Percentiles rank a stretch among this genome's conserved stretches.
Evolutionary conservation across 2,113 vertebrate species (phyloP).

Genomic region (Odocoileus virginianus): DNA sequence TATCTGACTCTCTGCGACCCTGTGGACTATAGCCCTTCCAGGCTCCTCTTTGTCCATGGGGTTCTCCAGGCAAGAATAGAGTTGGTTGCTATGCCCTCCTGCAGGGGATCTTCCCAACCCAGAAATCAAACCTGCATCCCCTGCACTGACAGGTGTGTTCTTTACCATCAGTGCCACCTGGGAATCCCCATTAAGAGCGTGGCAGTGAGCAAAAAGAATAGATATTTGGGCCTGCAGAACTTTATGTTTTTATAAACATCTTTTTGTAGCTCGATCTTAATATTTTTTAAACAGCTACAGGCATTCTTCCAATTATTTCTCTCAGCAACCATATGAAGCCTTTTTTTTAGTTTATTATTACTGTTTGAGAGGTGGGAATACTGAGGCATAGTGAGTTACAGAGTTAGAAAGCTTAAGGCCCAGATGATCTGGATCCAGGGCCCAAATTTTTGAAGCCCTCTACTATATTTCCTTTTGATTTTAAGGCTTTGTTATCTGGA

Average conservation of each 20-base stretch:
- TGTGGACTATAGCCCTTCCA: not conserved
- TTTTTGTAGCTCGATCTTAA: not conserved
- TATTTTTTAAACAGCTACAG: not conserved
- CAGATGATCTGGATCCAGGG: not conserved
- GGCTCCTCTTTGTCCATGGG: not conserved
- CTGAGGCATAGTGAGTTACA: not conserved
- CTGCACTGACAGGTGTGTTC: not conserved
- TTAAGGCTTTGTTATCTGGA: not conserved
- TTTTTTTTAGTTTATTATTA: not conserved
- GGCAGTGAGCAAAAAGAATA: not conserved
- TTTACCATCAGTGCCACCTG: not conserved
- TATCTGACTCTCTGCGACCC: not conserved
- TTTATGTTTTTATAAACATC: not conserved
- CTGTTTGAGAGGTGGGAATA: not conserved
- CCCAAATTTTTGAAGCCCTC: not conserved
- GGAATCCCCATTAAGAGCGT: not conserved
- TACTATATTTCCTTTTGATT: not conserved
- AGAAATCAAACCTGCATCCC: accelerated
- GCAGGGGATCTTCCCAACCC: not conserved
- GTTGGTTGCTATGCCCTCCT: not conserved
- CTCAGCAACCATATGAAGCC: not conserved
- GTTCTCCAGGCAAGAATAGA: not conserved
- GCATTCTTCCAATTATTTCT: not conserved
- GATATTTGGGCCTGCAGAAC: not conserved
- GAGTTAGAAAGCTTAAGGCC: not conserved